Conservation (phyloP, 2,113 vertebrate species). For the Agelaius phoeniceus region DNA sequence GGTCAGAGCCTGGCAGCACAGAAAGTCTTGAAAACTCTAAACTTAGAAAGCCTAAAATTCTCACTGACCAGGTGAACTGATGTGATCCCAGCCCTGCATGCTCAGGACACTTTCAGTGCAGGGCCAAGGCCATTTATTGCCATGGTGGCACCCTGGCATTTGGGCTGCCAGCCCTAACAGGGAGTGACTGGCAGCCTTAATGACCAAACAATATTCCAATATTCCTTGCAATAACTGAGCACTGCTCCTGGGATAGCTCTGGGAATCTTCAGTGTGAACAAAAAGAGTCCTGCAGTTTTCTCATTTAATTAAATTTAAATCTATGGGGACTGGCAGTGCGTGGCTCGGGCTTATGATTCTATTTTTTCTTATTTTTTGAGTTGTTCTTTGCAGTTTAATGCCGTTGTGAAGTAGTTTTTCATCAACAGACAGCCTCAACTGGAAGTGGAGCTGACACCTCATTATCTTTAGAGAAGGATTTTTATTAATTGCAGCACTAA, state of each 20-base stretch:
- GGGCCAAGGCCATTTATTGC: background rate
- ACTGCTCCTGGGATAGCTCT: background rate
- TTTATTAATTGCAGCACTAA: slow-evolving; percentile 34
- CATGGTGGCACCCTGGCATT: background rate
- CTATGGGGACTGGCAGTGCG: background rate
- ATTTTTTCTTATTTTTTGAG: background rate
- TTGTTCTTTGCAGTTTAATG: slow-evolving; percentile 9
- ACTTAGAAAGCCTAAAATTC: background rate
- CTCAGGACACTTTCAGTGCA: rapidly evolving
- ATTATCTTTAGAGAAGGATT: background rate
- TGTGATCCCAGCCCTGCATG: background rate
- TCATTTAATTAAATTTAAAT: slow-evolving; percentile 60
- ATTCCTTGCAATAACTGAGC: background rate
- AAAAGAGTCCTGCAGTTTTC: background rate
- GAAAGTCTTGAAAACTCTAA: background rate
- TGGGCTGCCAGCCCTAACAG: background rate
- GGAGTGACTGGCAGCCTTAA: background rate
- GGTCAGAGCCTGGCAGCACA: background rate
- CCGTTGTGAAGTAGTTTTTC: slow-evolving; percentile 22
- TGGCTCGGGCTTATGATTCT: background rate
- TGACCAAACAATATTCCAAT: background rate
- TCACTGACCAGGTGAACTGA: background rate
- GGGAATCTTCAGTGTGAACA: background rate
- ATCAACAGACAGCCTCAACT: slow-evolving; percentile 11
- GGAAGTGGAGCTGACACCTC: background rate